phyloP scores from a whole-genome alignment of 2,888 invertebrate species.

The Hetaerina titia region DNA sequence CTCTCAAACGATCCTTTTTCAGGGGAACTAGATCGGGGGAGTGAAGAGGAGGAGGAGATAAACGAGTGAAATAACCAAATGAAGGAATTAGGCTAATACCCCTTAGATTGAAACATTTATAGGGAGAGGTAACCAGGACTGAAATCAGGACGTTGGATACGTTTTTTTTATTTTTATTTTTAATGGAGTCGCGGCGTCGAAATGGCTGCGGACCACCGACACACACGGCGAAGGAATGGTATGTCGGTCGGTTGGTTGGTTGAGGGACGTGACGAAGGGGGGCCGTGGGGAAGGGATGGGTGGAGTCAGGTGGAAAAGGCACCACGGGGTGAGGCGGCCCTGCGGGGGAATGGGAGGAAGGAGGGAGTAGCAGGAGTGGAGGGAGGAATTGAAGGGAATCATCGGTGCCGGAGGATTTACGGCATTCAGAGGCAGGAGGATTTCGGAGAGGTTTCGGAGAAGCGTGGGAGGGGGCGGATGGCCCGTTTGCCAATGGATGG shows the following conservation, averaged over 20 bases:
- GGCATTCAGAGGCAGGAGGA: neutral
- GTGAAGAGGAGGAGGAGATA: neutral
- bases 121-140: neutral
- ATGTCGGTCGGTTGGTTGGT: neutral
- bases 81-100: neutral
- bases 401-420: conserved; percentile 13
- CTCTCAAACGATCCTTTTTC: neutral
- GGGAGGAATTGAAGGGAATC: conserved; percentile 14
- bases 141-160: neutral
- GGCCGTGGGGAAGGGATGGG: neutral
- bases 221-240: neutral
- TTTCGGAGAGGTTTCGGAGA: neutral
- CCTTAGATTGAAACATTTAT: neutral
- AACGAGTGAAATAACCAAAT: neutral
- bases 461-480: neutral
- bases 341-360: neutral
- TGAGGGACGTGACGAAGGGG: neutral
- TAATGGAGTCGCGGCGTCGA: neutral
- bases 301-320: neutral
- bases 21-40: neutral
- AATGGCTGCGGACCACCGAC: neutral
- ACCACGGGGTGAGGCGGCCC: no score
- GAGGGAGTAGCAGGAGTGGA: neutral
- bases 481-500: neutral
- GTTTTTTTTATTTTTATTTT: neutral